phyloP scores from a whole-genome alignment of 2,797 vertebrate genomes.

The Malacoraja senta region DNA sequence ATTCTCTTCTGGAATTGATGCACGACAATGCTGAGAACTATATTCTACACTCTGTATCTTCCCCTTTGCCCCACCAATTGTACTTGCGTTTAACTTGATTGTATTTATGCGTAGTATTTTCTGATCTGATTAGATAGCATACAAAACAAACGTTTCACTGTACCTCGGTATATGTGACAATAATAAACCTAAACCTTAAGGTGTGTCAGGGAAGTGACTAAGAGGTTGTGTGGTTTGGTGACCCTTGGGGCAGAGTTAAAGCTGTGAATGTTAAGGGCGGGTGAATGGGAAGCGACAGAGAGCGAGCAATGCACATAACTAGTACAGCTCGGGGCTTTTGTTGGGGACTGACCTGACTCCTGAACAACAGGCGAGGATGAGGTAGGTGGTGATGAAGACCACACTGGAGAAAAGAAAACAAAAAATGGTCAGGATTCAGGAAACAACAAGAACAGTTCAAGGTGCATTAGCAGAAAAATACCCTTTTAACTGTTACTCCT shows the following conservation, averaged over 20 bases:
- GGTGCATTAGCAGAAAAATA: not conserved
- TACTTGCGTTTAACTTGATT: no score
- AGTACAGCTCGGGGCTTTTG: not conserved
- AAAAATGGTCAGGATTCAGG: not conserved
- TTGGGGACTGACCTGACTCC: slow-evolving; percentile 32
- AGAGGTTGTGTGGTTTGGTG: not conserved
- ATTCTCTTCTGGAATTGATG: no score
- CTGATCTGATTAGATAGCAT: no score
- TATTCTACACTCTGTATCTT: no score
- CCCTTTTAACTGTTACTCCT: not conserved
- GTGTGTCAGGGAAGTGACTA: not conserved
- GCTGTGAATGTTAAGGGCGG: not conserved
- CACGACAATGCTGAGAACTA: no score
- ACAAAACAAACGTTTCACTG: no score
- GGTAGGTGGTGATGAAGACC: slow-evolving; percentile 48
- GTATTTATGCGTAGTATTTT: no score
- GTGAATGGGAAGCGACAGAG: not conserved
- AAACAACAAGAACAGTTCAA: not conserved
- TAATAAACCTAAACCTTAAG: no score
- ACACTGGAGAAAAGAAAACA: slow-evolving; percentile 41
- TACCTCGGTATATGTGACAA: no score
- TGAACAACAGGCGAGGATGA: slow-evolving; percentile 44
- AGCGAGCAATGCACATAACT: not conserved
- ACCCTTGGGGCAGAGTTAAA: not conserved
- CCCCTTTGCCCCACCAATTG: no score